Base-by-base conservation (phyloP, 2,797 vertebrate genomes). In the Enteromius afrohamiltoni region DNA sequence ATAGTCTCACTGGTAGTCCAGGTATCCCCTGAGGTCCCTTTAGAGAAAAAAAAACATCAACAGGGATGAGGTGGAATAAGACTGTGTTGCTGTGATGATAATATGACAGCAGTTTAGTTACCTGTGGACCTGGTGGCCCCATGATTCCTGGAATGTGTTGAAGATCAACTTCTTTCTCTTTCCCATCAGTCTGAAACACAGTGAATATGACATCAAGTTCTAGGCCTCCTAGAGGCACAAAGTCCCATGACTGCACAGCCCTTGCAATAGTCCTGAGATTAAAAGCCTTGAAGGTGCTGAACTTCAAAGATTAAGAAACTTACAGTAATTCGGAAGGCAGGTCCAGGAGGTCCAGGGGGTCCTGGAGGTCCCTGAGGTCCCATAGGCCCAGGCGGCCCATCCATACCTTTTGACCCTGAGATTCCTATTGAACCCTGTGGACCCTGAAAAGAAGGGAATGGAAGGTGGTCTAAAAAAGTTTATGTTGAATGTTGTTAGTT, bases 351-450 rank as follows among this genome's bases (percentile, higher is more conserved):
- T 0, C 97, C 97, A 0, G 95, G 91, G 0, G 94, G 93, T 21
- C 94, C 94, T 0, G 93, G 92, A 0, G 94, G 96, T 0, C 97
- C 97, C 0, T 95, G 91, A 4, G 94, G 95, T 65, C 97, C 97
- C 1, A 90, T 92, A 0, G 97, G 97, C 84, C 97, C 97, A 0
- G 96, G 93, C 0, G 96, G 96, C 62, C 97, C 97, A 0, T 96
- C 95, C 51, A 95, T 92, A 11, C 97, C 96, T 8, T 95, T 93
- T 7, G 95, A 87, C 0, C 97, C 97, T 0, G 77, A 4, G 1
- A 89, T 87, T 67, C 97, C 97, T 0, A 6, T 2, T 68, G 95
- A 94, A 2, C 96, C 96, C 42, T 93, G 92, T 88, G 86, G 16
- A 62, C 93, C 94, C 94, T 95, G 84, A 13, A 85, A 37, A 23